These are phyloP conservation scores for Prunella strophiata DNA, from an alignment of 2,797 vertebrate species.

Conservation along the genomic window DNA sequence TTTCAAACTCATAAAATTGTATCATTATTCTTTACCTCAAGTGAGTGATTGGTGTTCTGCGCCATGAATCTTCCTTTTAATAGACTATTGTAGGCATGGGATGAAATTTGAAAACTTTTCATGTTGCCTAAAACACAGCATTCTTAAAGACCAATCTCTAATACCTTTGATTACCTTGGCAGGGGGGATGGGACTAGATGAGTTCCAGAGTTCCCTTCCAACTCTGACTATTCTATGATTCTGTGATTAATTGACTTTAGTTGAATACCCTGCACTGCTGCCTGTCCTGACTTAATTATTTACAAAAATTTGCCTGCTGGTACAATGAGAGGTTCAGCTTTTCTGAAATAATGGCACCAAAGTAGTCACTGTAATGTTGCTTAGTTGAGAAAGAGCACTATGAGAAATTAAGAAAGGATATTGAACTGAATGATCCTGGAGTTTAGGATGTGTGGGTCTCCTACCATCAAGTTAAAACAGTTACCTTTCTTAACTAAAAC, in stretches of 20 bases:
- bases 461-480: neutral
- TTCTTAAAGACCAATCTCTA: constrained; percentile 35
- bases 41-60: neutral
- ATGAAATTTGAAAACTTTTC: constrained; percentile 46
- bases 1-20: neutral
- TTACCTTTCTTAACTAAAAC: neutral
- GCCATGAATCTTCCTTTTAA: neutral
- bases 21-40: constrained; percentile 9
- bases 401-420: neutral
- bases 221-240: neutral
- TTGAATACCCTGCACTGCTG: constrained; percentile 11
- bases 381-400: neutral
- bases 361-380: neutral
- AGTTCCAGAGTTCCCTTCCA: neutral
- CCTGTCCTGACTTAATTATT: constrained; percentile 39
- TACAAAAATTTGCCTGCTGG: constrained; percentile 39
- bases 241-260: neutral
- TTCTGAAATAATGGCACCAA: neutral
- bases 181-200: neutral
- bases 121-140: neutral
- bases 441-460: neutral
- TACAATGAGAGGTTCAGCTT: constrained; percentile 24
- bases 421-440: neutral
- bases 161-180: neutral
- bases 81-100: neutral